phyloP scores from a whole-genome alignment of 1,140 invertebrate species.

The Polyergus mexicanus region DNA sequence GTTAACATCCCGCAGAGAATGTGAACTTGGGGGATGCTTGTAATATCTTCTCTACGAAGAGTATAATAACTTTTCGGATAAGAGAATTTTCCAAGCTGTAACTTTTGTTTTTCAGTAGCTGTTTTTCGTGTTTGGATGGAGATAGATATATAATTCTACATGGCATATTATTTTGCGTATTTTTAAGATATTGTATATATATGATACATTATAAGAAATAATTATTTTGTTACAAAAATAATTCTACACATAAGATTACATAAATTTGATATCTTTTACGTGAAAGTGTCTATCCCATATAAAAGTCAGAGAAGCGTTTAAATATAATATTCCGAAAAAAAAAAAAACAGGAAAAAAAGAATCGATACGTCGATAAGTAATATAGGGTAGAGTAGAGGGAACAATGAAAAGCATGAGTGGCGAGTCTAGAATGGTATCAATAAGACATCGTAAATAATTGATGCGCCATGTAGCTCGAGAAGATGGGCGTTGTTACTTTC shows the following conservation, averaged over 20 bases:
- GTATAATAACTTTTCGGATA: conserved; percentile 8
- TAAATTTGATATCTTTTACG: not conserved
- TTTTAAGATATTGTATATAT: conserved; percentile 6
- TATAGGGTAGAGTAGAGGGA: not conserved
- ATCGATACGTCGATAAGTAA: conserved; percentile 43
- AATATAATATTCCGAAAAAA: not conserved
- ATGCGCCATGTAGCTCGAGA: conserved; percentile 17
- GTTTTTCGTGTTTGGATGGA: not conserved
- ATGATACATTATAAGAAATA: not conserved
- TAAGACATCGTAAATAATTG: conserved; percentile 57
- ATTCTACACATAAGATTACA: not conserved
- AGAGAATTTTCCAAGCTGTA: not conserved
- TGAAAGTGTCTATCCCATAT: not conserved
- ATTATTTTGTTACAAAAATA: not conserved
- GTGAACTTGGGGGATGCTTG: not conserved
- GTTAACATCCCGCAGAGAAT: conserved; percentile 44
- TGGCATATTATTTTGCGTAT: not conserved
- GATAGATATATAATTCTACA: not conserved
- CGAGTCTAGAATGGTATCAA: conserved; percentile 32
- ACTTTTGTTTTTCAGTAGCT: not conserved
- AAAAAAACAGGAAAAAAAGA: conserved; percentile 11
- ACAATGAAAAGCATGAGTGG: conserved; percentile 61
- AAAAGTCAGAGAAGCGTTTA: conserved; percentile 5
- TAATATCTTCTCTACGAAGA: not conserved
- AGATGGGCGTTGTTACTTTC: conserved; percentile 48